Conservation (phyloP, 2,888 invertebrate genomes). For the Drosophila colorata region DNA sequence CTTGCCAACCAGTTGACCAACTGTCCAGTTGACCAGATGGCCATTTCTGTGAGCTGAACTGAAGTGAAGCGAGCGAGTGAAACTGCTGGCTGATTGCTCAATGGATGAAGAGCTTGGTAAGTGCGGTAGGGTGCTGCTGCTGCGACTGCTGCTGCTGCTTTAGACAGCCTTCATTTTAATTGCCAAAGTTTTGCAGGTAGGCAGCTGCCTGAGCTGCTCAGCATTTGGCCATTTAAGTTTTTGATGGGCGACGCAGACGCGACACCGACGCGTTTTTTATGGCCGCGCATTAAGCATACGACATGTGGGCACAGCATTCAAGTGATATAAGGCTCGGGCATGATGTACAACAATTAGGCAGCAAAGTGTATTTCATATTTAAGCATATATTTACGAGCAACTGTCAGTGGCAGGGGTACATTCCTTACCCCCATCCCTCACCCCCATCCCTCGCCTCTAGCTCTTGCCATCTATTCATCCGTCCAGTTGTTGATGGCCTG, state of each 20-base stretch:
- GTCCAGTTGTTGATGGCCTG: constrained; percentile 45
- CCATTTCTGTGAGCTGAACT: constrained; percentile 24
- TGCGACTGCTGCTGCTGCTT: background rate
- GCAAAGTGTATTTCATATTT: constrained; percentile 47
- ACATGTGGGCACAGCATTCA: constrained; percentile 51
- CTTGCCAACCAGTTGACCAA: constrained; percentile 30
- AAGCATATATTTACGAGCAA: constrained; percentile 42
- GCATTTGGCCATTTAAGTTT: constrained; percentile 53
- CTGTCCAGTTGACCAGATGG: constrained; percentile 18
- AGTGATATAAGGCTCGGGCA: constrained; percentile 48
- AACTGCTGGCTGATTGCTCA: constrained; percentile 47
- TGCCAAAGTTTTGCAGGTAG: constrained; percentile 58
- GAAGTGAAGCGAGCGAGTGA: constrained; percentile 2
- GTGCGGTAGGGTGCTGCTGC: constrained; percentile 10
- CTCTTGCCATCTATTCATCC: constrained; percentile 1
- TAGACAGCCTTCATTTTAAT: constrained; percentile 57
- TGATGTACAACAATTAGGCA: constrained; percentile 70
- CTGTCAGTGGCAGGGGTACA: constrained; percentile 8
- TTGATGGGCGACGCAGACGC: constrained; percentile 69
- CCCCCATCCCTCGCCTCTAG: background rate
- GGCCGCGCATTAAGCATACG: constrained; percentile 69
- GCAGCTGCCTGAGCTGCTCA: constrained; percentile 44
- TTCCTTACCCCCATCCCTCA: background rate
- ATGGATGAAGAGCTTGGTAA: constrained; percentile 19
- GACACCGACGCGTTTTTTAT: constrained; percentile 43